Evolutionary conservation across 2,113 vertebrate species (phyloP), one percentile per base, ranked within the genome.

Genomic region (Zosterops hypoxanthus): DNA sequence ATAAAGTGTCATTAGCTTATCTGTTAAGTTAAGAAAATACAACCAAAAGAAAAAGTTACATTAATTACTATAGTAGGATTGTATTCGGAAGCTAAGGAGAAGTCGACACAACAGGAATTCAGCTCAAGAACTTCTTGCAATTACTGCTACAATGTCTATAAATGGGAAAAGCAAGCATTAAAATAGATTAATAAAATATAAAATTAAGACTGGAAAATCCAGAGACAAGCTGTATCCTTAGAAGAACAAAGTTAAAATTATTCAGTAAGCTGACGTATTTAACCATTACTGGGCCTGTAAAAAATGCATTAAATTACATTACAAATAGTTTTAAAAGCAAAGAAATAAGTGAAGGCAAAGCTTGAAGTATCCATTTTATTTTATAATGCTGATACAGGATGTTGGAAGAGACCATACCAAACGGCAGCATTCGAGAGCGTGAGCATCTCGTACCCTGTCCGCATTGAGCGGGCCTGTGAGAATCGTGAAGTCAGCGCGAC

Each of bases 381-480:
- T 99, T 98, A 99, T 98, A 99, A 99, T 99, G 99, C 99, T 99
- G 99, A 99, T 99, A 99, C 99, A 99, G 99, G 99, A 99, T 99
- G 99, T 99, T 99, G 99, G 98, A 99, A 99, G 98, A 98, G 99
- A 99, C 99, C 99, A 99, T 99, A 99, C 99, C 99, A 99, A 99
- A 99, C 98, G 99, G 99, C 99, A 99, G 99, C 99, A 99, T 99
- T 99, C 99, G 99, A 99, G 99, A 99, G 99, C 99, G 99, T 99
- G 99, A 99, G 99, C 99, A 99, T 99, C 99, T 99, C 99, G 99
- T 99, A 99, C 99, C 99, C 99, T 99, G 99, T 99, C 99, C 99
- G 99, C 99, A 99, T 99, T 99, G 99, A 99, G 99, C 99, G 99
- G 99, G 99, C 99, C 99, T 99, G 99, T 99, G 99, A 99, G 99